These are phyloP conservation scores for Ginglymostoma cirratum DNA, from an alignment of 2,113 vertebrate genomes.

Conservation along the genomic window DNA sequence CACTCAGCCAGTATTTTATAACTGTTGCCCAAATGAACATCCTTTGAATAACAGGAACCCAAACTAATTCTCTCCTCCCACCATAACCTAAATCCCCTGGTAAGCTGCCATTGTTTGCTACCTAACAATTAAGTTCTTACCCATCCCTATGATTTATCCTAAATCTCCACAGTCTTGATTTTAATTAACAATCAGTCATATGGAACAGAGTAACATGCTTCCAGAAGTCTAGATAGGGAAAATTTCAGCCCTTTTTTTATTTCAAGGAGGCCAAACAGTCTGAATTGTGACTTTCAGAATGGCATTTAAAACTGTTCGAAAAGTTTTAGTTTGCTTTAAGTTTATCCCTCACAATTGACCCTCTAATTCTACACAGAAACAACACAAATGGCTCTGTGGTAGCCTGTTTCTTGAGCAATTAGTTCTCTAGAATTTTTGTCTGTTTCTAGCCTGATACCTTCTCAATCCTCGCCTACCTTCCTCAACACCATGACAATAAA, in stretches of 20 bases:
- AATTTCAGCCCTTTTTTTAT: not conserved
- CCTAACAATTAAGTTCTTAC: not conserved
- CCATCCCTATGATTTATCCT: not conserved
- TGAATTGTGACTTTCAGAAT: not conserved
- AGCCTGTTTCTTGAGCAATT: not conserved
- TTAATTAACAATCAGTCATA: not conserved
- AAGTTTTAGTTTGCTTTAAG: not conserved
- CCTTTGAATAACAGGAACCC: not conserved
- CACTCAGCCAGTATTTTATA: not conserved
- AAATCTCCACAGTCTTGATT: not conserved
- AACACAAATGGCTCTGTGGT: not conserved
- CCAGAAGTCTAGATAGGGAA: not conserved
- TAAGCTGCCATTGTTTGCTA: not conserved
- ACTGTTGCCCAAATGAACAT: not conserved
- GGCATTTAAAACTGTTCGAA: not conserved
- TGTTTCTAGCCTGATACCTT: not conserved
- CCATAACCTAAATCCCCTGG: not conserved
- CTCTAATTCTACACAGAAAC: not conserved
- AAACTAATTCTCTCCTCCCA: not conserved
- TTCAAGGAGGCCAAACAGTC: not conserved
- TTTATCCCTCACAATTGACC: not conserved
- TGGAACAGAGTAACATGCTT: not conserved
- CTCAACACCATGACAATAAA: not conserved
- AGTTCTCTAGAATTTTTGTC: not conserved
- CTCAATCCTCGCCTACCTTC: not conserved